Percentiles rank a stretch among this genome's conserved stretches.
Evolutionary conservation across 2,113 vertebrate species (phyloP).

Genomic region (Atractosteus spatula): DNA sequence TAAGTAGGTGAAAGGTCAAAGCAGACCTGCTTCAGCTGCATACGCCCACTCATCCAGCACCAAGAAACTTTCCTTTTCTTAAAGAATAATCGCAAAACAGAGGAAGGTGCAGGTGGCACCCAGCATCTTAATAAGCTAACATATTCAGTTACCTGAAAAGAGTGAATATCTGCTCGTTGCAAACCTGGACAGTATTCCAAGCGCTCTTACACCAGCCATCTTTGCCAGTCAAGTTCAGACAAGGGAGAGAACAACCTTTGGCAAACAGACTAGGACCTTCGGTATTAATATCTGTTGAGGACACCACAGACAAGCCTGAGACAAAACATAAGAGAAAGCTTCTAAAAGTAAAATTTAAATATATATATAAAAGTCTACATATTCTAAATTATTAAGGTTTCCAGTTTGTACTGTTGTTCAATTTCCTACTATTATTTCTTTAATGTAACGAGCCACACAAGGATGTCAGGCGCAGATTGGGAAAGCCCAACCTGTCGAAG

Average conservation of each 20-base stretch:
- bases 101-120: too few species aligned
- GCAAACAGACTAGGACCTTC: constrained; percentile 18
- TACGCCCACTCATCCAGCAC: neutral
- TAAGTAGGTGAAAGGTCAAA: constrained; percentile 47
- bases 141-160: constrained; percentile 30
- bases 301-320: neutral
- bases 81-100: too few species aligned
- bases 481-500: constrained; percentile 16
- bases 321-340: neutral
- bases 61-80: too few species aligned
- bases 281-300: neutral
- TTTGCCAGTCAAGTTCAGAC: constrained; percentile 1
- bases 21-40: neutral
- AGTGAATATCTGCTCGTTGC: constrained; percentile 11
- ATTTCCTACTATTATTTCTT: too few species aligned
- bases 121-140: neutral
- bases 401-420: too few species aligned
- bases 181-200: constrained; percentile 23
- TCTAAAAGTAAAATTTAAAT: neutral
- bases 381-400: too few species aligned
- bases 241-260: constrained; percentile 15
- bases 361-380: too few species aligned
- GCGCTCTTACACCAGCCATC: constrained; percentile 36
- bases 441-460: too few species aligned
- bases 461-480: constrained; percentile 33